Evolutionary conservation across 1,140 invertebrate genomes (phyloP), one percentile per base, ranked within the genome.

Genomic region (Papilio helenus): DNA sequence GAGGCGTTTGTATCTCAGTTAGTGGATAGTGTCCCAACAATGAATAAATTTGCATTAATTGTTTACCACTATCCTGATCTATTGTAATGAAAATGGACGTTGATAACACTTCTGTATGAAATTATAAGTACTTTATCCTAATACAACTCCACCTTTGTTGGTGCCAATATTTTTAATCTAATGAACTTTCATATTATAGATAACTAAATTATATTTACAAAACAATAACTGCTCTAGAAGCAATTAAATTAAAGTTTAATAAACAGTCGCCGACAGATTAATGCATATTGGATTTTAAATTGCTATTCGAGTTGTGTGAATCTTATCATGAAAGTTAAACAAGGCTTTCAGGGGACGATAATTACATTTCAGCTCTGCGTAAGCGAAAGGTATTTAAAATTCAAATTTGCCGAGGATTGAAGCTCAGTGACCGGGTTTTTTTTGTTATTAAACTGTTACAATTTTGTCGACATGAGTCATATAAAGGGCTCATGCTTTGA

Each of bases 41-140:
- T 61, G 58, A 23, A 61, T 29, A 68, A 26, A 68, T 68, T 68
- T 68, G 61, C 61, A 68, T 68, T 68, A 68, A 68, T 68, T 68
- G 26, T 68, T 68, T 29, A 68, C 61, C 61, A 16, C 61, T 68
- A 68, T 61, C 26, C 20, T 2, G 9, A 61, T 68, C 61, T 68
- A 68, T 68, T 68, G 26, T 61, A 23, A 23, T 61, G 26, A 10
- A 46, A 46, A 39, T 7, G 34, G 34, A 0, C 7, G 8, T 39
- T 39, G 14, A 46, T 46, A 46, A 46, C 8, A 44, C 44, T 44
- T 4, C 10, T 44, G 4, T 46, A 46, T 46, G 44, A 46, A 46
- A 46, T 46, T 4, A 49, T 49, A 5, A 16, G 2, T 3, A 34
- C 34, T 49, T 16, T 16, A 4, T 49, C 46, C 46, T 49, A 49